Percentiles rank a stretch among this genome's conserved stretches.
phyloP scores from a whole-genome alignment of 2,888 invertebrate species.

The Epinotia brunnichana region DNA sequence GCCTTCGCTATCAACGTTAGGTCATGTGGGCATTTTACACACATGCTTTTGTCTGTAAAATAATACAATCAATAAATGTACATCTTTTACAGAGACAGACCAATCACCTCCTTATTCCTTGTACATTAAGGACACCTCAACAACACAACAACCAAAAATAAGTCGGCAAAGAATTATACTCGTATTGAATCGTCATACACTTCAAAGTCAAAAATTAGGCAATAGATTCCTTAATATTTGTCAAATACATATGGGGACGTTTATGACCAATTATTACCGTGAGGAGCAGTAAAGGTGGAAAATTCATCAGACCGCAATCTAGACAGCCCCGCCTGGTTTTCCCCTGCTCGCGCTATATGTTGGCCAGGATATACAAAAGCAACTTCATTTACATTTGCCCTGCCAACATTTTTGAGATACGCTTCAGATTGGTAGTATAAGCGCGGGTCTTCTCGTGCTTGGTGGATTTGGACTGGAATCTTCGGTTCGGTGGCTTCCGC shows the following conservation, averaged over 20 bases:
- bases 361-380: slow-evolving; percentile 66
- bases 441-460: slow-evolving; percentile 74
- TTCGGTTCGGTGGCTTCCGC: slow-evolving; percentile 56
- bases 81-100: too few species aligned
- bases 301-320: slow-evolving; percentile 16
- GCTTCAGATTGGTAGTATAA: slow-evolving; percentile 76
- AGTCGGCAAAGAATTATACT: too few species aligned
- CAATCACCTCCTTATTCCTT: too few species aligned
- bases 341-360: slow-evolving; percentile 62
- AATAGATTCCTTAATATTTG: too few species aligned
- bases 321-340: slow-evolving; percentile 44
- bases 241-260: too few species aligned
- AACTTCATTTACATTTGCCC: slow-evolving; percentile 67
- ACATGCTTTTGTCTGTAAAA: slow-evolving; percentile 55
- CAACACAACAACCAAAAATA: too few species aligned
- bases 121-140: too few species aligned
- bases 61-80: slow-evolving; percentile 31
- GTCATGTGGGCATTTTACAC: slow-evolving; percentile 76
- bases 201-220: neutral
- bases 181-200: neutral
- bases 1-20: slow-evolving; percentile 70
- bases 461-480: slow-evolving; percentile 61
- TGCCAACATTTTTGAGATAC: slow-evolving; percentile 71
- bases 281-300: neutral
- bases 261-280: slow-evolving; percentile 21